Conservation (phyloP, 2,797 vertebrate genomes). For the Microctenopoma stevenorrisi region DNA sequence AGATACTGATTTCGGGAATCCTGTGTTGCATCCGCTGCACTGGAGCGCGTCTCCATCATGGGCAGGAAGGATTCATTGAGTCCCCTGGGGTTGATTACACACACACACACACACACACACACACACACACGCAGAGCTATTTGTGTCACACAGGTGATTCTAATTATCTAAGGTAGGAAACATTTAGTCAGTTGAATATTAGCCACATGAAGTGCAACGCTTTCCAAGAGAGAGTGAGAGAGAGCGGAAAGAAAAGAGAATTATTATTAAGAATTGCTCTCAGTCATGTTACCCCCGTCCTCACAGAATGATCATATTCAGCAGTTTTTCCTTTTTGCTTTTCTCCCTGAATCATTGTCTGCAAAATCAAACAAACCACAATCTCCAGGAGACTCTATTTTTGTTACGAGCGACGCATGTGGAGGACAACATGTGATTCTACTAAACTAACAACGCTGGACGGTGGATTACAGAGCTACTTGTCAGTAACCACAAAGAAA, state of each 20-base stretch:
- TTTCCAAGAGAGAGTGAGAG: constrained; percentile 40
- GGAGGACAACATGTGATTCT: constrained; percentile 56
- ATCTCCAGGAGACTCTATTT: constrained; percentile 68
- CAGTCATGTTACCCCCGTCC: constrained; percentile 22
- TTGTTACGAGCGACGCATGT: constrained; percentile 57
- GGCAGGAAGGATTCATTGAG: constrained; percentile 84
- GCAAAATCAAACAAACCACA: constrained; percentile 71
- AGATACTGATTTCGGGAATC: constrained; percentile 76
- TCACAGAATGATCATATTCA: constrained; percentile 38
- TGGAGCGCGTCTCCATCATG: constrained; percentile 81
- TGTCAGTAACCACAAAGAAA: constrained; percentile 56
- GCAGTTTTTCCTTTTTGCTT: constrained; percentile 37
- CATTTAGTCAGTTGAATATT: constrained; percentile 75
- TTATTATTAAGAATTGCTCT: constrained; percentile 21
- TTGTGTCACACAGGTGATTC: constrained; percentile 80
- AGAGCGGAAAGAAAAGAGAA: constrained; percentile 19
- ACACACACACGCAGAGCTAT: constrained; percentile 28
- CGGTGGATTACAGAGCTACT: constrained; percentile 54
- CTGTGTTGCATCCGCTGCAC: constrained; percentile 70
- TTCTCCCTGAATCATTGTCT: constrained; percentile 28
- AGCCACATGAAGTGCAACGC: constrained; percentile 69
- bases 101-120: constrained; percentile 40
- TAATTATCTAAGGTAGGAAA: constrained; percentile 82
- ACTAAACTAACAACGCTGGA: constrained; percentile 44
- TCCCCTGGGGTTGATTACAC: constrained; percentile 84